A percentile compares a stretch with the other conserved stretches of the same genome.
Conservation (phyloP, 2,113 vertebrate genomes). For the Rhinichthys klamathensis region DNA sequence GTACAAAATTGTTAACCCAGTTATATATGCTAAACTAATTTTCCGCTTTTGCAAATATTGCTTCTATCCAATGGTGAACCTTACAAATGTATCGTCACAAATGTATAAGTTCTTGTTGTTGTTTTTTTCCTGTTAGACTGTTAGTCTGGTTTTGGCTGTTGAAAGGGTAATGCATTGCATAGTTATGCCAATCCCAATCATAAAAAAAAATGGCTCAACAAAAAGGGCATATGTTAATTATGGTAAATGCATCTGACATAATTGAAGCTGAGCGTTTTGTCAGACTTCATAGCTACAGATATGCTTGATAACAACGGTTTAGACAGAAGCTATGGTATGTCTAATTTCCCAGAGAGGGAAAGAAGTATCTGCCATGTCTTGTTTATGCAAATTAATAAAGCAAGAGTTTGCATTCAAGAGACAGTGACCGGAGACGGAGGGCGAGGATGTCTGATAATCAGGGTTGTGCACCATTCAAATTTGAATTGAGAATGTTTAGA, state of each 20-base stretch:
- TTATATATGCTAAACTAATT: background rate
- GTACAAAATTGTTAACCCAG: background rate
- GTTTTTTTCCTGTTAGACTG: background rate
- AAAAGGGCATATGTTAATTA: conserved; percentile 13
- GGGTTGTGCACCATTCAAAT: background rate
- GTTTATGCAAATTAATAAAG: conserved; percentile 14
- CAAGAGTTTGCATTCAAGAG: background rate
- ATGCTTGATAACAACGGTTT: background rate
- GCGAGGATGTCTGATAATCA: background rate
- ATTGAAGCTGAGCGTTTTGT: conserved; percentile 15
- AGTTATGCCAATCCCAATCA: background rate
- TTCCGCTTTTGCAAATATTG: background rate
- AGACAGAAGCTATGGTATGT: conserved; percentile 23
- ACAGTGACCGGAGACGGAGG: background rate
- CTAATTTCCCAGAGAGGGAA: conserved; percentile 19
- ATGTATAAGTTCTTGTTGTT: background rate
- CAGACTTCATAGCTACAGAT: conserved; percentile 1
- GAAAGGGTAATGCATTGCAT: background rate
- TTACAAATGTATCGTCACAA: background rate
- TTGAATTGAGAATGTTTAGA: background rate
- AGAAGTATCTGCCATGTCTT: conserved; percentile 23
- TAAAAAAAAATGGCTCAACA: background rate
- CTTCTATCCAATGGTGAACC: background rate
- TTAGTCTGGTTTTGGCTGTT: background rate
- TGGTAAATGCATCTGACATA: conserved; percentile 9